Conservation (phyloP, 2,797 vertebrate species). For the Eupleurogrammus muticus region DNA sequence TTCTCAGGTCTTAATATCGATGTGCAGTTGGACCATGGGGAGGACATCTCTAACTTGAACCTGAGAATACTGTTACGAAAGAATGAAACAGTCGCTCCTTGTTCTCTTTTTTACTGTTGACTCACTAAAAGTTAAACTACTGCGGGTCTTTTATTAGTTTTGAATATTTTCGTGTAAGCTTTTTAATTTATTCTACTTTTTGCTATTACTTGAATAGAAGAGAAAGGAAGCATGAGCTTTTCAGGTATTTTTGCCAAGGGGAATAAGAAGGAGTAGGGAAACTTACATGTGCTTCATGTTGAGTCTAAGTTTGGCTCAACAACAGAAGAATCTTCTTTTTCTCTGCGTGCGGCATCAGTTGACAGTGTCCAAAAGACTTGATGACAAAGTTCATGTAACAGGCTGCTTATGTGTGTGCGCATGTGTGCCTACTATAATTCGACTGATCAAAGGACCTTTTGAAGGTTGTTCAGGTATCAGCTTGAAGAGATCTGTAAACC, state of each 20-base stretch:
- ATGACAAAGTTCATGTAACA: background rate
- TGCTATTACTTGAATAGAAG: rapidly evolving
- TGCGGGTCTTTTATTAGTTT: background rate
- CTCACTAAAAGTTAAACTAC: background rate
- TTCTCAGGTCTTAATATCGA: constrained; percentile 17
- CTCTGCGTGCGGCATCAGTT: background rate
- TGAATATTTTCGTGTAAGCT: background rate
- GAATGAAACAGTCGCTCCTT: constrained; percentile 33
- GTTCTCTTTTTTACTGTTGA: constrained; percentile 20
- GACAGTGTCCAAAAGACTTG: background rate
- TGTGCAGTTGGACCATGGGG: constrained; percentile 28
- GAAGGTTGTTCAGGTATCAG: constrained; percentile 69
- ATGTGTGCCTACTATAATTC: background rate
- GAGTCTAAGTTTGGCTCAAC: background rate
- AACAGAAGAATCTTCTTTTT: background rate
- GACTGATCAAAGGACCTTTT: constrained; percentile 68
- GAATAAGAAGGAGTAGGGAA: too few species aligned
- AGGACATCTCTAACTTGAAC: constrained; percentile 33
- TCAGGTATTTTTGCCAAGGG: background rate
- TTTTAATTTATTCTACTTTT: background rate
- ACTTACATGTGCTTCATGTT: background rate
- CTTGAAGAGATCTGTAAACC: constrained; percentile 54
- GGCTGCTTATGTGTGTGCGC: background rate
- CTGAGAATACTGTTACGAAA: constrained; percentile 31
- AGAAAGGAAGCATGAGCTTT: background rate